Evolutionary conservation across 2,113 vertebrate genomes (phyloP), one percentile per base, ranked within the genome.

Genomic region (Lophura nycthemera): DNA sequence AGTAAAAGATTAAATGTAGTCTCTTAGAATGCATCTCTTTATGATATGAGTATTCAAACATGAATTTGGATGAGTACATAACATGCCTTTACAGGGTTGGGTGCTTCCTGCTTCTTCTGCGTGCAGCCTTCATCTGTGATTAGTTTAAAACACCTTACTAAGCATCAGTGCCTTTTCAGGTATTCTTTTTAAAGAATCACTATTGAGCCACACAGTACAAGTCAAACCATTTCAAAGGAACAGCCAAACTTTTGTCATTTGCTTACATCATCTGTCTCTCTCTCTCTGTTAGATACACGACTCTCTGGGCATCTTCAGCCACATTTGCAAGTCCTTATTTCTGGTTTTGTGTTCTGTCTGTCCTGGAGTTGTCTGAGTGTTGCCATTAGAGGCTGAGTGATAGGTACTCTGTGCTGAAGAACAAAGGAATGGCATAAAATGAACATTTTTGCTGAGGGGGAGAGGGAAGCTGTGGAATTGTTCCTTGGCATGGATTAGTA

Each of bases 341-440:
- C 48, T 70, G 25, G 27, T 84, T 81, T 88, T 45, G 38, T 64
- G 52, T 74, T 66, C 67, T 52, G 45, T 81, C 90, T 86, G 64
- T 76, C 56, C 78, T 18, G 1, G 3, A 20, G 27, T 34, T 54
- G 29, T 34, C 36, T 13, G 14, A 74, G 32, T 54, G 11, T 25
- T 75, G 57, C 50, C 24, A 48, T 40, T 21, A 65, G 40, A 74
- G 21, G 36, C 18, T 34, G 30, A 78, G 75, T 7, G 11, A 24
- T 21, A 11, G 6, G 6, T 16, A 32, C 25, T 63, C 32, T 45
- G 24, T 70, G 34, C 67, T 50, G 13, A 76, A 84, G 90, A 91
- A 90, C 74, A 91, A 91, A 96, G 48, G 57, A 85, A 78, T 9
- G 48, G 50, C 16, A 63, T 27, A 67, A 72, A 87, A 34, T 10